Percentiles rank a stretch among this genome's conserved stretches.
phyloP scores from a whole-genome alignment of 2,797 vertebrate species.

The Pangasius krempfi region DNA sequence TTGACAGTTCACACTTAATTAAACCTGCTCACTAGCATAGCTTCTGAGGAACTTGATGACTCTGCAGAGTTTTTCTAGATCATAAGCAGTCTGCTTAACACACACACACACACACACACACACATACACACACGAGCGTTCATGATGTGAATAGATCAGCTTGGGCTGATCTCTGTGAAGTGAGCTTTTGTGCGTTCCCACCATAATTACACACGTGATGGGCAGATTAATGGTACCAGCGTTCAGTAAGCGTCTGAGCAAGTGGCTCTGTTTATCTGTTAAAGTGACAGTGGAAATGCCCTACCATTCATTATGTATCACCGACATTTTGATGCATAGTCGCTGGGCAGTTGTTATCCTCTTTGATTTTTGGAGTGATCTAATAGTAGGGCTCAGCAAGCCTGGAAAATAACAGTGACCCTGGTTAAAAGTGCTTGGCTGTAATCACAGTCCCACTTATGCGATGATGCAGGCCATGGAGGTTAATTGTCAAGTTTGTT shows the following conservation, averaged over 20 bases:
- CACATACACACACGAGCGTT: not conserved
- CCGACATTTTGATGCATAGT: conserved; percentile 50
- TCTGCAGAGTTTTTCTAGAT: conserved; percentile 54
- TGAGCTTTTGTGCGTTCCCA: conserved; percentile 48
- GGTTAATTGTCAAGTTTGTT: conserved; percentile 57
- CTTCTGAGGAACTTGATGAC: conserved; percentile 45
- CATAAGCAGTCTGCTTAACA: conserved; percentile 45
- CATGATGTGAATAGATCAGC: conserved; percentile 47
- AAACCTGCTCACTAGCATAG: conserved; percentile 38
- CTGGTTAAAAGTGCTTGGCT: conserved; percentile 60
- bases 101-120: conserved; percentile 37
- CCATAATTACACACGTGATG: conserved; percentile 46
- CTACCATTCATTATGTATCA: conserved; percentile 46
- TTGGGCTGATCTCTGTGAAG: conserved; percentile 12
- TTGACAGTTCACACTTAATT: conserved; percentile 59
- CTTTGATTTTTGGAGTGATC: conserved; percentile 74
- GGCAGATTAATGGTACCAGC: conserved; percentile 53
- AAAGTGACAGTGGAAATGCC: conserved; percentile 37
- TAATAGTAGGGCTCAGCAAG: conserved; percentile 69
- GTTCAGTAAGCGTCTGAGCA: conserved; percentile 40
- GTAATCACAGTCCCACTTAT: conserved; percentile 42
- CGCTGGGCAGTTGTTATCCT: conserved; percentile 62
- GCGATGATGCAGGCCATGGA: conserved; percentile 25
- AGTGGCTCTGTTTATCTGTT: conserved; percentile 53
- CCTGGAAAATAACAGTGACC: conserved; percentile 62